phyloP scores from a whole-genome alignment of 2,797 vertebrate species.

The Acrossocheilus fasciatus region DNA sequence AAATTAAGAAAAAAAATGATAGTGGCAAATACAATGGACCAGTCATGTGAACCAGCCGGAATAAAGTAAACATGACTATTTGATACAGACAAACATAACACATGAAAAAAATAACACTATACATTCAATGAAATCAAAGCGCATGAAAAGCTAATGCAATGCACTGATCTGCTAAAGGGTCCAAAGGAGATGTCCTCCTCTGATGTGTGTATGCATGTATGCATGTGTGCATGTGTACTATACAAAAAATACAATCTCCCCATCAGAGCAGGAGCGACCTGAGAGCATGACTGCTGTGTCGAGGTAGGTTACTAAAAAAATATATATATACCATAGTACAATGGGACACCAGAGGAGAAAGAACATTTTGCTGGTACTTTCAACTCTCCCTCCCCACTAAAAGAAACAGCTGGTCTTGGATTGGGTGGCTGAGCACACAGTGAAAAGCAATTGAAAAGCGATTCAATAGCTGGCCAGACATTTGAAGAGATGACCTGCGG shows the following conservation, averaged over 20 bases:
- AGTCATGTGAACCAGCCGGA: background rate
- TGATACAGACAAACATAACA: conserved; percentile 41
- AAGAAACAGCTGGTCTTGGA: conserved; percentile 34
- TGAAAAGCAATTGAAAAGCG: conserved; percentile 28
- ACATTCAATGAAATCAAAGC: conserved; percentile 36
- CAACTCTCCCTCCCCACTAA: conserved; percentile 9
- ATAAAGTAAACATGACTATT: conserved; percentile 9
- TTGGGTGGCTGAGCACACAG: conserved; percentile 46
- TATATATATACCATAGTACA: conserved; percentile 56
- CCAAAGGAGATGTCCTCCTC: conserved; percentile 44
- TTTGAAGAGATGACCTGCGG: conserved; percentile 11
- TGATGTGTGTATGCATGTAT: conserved; percentile 12
- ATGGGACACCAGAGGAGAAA: conserved; percentile 37
- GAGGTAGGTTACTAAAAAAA: conserved; percentile 79
- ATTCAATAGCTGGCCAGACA: conserved; percentile 34
- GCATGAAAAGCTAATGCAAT: conserved; percentile 34
- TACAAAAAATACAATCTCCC: conserved; percentile 43
- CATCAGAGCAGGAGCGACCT: conserved; percentile 61
- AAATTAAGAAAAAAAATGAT: background rate
- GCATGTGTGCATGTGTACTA: conserved; percentile 50
- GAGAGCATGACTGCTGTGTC: conserved; percentile 72
- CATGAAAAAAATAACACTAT: conserved; percentile 37
- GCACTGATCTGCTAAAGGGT: conserved; percentile 51
- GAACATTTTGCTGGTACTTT: conserved; percentile 23
- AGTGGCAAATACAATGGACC: no score